Base-by-base conservation (phyloP, 1,140 invertebrate genomes). In the Sweltsa coloradensis region DNA sequence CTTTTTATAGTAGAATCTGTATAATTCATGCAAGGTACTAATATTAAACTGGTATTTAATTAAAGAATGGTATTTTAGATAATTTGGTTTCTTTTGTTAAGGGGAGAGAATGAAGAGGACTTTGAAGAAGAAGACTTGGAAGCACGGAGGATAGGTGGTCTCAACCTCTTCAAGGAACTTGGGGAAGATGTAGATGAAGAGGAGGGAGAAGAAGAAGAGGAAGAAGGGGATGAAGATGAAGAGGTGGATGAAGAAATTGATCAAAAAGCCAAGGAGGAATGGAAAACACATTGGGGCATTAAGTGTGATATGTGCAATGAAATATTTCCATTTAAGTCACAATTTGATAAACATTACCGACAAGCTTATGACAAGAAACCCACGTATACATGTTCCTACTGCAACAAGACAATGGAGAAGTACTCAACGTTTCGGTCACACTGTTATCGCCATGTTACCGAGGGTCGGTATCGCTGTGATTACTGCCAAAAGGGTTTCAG, bases 401-500 rank as follows among this genome's bases (percentile, higher is more conserved):
- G 63, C 48, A 59, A 63, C 51, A 64, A 62, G 42, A 55, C 60
- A 22, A 54, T 59, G 41, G 57, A 59, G 21, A 63, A 63, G 41
- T 65, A 65, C 57, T 58, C 60, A 5, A 64, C 61, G 7, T 65
- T 63, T 53, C 47, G 62, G 41, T 64, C 61, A 2, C 63, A 65
- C 55, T 63, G 62, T 55, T 64, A 65, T 50, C 44, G 63, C 21
- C 62, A 64, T 47, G 58, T 63, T 45, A 62, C 59, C 21, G 61
- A 63, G 47, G 60, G 59, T 13, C 47, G 63, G 50, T 65, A 60
- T 41, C 62, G 59, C 21, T 47, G 45, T 39, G 45, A 42, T 14
- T 52, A 49, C 34, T 49, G 40, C 41, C 16, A 48, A 5, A 40
- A 37, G 19, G 24, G 31, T 6, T 53, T 52, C 36, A 34, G 43